Conservation (phyloP, 2,888 invertebrate genomes). For the Eupeodes luniger region DNA sequence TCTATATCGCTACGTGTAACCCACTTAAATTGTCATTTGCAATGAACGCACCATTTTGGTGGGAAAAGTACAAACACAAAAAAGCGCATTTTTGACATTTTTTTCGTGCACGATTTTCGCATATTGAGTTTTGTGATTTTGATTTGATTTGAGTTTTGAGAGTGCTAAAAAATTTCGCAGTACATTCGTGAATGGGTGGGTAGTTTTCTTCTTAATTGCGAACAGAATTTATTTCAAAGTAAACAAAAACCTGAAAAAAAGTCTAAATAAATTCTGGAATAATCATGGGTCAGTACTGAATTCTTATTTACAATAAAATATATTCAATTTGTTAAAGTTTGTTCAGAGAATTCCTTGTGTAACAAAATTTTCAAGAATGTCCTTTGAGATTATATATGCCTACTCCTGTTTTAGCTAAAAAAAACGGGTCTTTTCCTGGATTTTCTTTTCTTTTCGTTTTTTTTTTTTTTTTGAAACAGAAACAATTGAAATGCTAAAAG, state of each 20-base stretch:
- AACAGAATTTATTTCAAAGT: conserved; percentile 64
- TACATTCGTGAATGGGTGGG: conserved; percentile 72
- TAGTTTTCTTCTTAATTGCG: conserved; percentile 62
- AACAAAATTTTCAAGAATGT: conserved; percentile 32
- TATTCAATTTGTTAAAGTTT: not conserved
- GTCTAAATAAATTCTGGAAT: conserved; percentile 25
- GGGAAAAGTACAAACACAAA: not conserved
- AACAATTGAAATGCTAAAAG: conserved; percentile 92
- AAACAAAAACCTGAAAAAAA: conserved; percentile 64
- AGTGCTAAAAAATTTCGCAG: conserved; percentile 63
- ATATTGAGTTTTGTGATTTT: conserved; percentile 48
- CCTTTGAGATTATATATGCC: not conserved
- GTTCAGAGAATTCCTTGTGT: not conserved
- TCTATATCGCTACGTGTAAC: too few relatives aligned
- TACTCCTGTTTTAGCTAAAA: not conserved
- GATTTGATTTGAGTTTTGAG: conserved; percentile 31
- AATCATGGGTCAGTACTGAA: conserved; percentile 65
- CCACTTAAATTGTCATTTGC: not conserved
- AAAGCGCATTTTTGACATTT: conserved; percentile 53
- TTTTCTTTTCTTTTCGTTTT: conserved; percentile 77
- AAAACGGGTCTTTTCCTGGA: conserved; percentile 47
- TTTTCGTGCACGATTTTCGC: conserved; percentile 32
- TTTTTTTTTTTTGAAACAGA: conserved; percentile 83
- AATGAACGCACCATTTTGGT: not conserved
- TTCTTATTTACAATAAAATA: not conserved